Evolutionary conservation across 2,113 vertebrate genomes (phyloP).

Genomic region (Phycodurus eques): DNA sequence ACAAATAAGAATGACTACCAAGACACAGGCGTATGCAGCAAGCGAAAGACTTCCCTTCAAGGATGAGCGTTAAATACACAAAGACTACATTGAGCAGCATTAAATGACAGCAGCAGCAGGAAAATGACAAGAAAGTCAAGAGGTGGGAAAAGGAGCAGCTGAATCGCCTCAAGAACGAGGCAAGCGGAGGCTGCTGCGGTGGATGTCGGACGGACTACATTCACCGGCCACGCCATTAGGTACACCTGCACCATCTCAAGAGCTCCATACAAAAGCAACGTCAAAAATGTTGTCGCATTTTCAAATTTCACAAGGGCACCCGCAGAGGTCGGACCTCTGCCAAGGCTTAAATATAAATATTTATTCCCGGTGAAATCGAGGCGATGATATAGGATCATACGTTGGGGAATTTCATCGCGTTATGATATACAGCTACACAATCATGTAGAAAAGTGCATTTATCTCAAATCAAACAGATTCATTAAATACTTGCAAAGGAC

Average conservation of each 20-base stretch:
- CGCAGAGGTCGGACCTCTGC: not conserved
- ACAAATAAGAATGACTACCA: not conserved
- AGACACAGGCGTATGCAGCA: not conserved
- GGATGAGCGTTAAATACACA: constrained; percentile 14
- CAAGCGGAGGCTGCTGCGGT: constrained; percentile 22
- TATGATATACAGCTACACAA: no score
- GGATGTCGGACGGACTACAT: constrained; percentile 14
- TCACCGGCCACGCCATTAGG: not conserved
- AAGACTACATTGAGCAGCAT: constrained; percentile 5
- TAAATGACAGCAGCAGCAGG: constrained; percentile 31
- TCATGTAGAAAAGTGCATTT: no score
- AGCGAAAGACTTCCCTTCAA: not conserved
- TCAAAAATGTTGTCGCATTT: not conserved
- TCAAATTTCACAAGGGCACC: not conserved
- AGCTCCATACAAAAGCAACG: not conserved
- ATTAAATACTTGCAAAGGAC: not conserved
- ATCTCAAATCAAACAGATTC: not conserved
- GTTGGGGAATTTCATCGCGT: no score
- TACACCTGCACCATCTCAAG: not conserved
- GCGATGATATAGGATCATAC: no score
- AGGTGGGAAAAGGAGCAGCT: not conserved
- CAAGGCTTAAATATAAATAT: no score
- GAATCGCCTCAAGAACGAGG: constrained; percentile 10
- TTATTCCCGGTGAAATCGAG: no score
- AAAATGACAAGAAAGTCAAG: constrained; percentile 14